Evolutionary conservation across 2,113 vertebrate genomes (phyloP), one percentile per base, ranked within the genome.

Genomic region (Anthoscopus minutus): DNA sequence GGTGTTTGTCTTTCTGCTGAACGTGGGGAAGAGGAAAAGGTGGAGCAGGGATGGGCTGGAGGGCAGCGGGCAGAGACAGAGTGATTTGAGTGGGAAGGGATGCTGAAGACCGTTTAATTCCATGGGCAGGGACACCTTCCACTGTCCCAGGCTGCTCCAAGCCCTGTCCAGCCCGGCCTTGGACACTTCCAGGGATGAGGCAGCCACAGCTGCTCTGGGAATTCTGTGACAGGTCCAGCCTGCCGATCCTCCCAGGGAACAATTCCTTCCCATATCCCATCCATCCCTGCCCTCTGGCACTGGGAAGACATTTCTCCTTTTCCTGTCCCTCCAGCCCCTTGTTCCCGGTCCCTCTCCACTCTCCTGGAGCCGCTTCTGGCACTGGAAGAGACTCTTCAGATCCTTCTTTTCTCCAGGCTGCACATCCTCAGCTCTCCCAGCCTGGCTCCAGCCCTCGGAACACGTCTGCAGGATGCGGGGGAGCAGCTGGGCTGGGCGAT

Each of bases 311-410:
- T 54, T 79, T 56, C 64, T 42, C 16, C 64, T 11, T 3, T 1
- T 25, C 47, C 47, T 70, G n/a, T 47, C n/a, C 73, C 56, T 79
- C 10, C n/a, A 40, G 0, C 0, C 0, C 54, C 54, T 25, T 70
- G n/a, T 62, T 15, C 48, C 6, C 0, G 23, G 7, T 28, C 58
- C 58, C 50, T 50, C 50, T 28, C 2, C 50, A 44, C 76, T 50
- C 51, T 65, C 37, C 22, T 50, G 58, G 44, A 65, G 33, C 5
- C 58, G 10, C 51, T 65, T 13, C 0, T 38, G 37, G 51, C 44
- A 0, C 37, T 65, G 50, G 1, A 1, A 37, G 22, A 8, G 6
- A 4, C 21, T 81, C 31, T 35, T 33, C 5, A 8, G 67, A 50
- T 33, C 42, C 37, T 72, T 19, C 40, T 14, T 21, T 6, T 40